Conservation (phyloP, 2,113 vertebrate genomes). For the Rutilus rutilus region DNA sequence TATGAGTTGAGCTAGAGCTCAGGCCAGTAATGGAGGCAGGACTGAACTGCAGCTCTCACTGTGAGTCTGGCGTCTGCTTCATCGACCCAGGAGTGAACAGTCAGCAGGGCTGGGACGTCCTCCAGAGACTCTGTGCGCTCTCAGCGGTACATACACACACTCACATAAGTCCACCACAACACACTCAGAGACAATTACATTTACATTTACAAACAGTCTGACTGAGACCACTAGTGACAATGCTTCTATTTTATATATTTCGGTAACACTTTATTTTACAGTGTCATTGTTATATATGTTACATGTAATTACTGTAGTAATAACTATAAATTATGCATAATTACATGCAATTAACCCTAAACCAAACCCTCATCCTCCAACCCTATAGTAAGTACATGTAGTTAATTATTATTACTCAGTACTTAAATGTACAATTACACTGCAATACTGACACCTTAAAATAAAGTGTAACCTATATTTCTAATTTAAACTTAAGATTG, state of each 20-base stretch:
- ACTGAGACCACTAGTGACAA: not conserved
- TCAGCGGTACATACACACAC: slow-evolving; percentile 74
- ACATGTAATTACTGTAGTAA: too few relatives aligned
- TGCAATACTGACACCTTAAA: too few relatives aligned
- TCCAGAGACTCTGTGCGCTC: slow-evolving; percentile 85
- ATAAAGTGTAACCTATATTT: too few relatives aligned
- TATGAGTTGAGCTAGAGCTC: slow-evolving; percentile 55
- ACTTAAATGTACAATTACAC: too few relatives aligned
- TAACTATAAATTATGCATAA: too few relatives aligned
- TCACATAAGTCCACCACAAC: slow-evolving; percentile 32
- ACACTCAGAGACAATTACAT: not conserved
- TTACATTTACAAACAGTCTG: not conserved
- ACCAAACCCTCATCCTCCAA: too few relatives aligned
- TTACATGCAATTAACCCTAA: too few relatives aligned
- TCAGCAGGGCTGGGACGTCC: slow-evolving; percentile 71
- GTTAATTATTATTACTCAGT: too few relatives aligned
- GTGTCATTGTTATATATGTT: too few relatives aligned
- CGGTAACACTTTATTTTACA: too few relatives aligned
- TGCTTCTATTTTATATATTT: not conserved
- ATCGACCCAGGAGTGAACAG: slow-evolving; percentile 71
- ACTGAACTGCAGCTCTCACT: slow-evolving; percentile 89
- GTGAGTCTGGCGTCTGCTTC: slow-evolving; percentile 74
- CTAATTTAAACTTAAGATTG: not conserved
- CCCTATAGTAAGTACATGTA: too few relatives aligned
- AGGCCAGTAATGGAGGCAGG: slow-evolving; percentile 81